A percentile compares a stretch with the other conserved stretches of the same genome.
These are phyloP conservation scores for Rhagologus leucostigma DNA, from an alignment of 2,113 vertebrate genomes.

Conservation along the genomic window DNA sequence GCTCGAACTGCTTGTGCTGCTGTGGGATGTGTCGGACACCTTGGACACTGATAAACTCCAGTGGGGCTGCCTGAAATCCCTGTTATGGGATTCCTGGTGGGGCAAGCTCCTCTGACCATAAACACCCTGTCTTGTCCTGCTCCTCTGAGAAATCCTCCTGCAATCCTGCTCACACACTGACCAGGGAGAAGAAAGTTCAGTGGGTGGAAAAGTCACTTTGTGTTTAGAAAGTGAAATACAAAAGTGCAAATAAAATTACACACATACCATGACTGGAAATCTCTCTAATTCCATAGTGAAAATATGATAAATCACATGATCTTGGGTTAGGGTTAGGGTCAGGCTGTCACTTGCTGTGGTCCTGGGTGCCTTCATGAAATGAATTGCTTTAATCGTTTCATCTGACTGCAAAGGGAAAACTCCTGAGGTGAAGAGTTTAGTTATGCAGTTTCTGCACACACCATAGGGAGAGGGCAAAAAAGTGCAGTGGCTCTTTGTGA, in stretches of 20 bases:
- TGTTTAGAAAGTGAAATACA: neutral
- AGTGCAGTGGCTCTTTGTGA: neutral
- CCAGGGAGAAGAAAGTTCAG: neutral
- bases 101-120: neutral
- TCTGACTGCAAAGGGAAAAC: neutral
- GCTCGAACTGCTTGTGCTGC: neutral
- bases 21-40: neutral
- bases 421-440: neutral
- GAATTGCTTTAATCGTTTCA: neutral
- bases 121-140: neutral
- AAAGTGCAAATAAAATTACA: neutral
- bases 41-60: no score
- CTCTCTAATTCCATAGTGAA: neutral
- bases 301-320: neutral
- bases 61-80: neutral
- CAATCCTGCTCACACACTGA: neutral
- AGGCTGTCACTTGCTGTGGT: neutral
- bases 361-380: neutral
- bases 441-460: neutral
- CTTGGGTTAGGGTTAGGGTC: neutral
- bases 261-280: fast-evolving
- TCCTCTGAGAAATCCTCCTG: neutral
- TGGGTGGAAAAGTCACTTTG: neutral
- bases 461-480: neutral
- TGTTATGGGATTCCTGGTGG: fast-evolving